Evolutionary conservation across 2,113 vertebrate genomes (phyloP).

Genomic region (Myiozetetes cayanensis): DNA sequence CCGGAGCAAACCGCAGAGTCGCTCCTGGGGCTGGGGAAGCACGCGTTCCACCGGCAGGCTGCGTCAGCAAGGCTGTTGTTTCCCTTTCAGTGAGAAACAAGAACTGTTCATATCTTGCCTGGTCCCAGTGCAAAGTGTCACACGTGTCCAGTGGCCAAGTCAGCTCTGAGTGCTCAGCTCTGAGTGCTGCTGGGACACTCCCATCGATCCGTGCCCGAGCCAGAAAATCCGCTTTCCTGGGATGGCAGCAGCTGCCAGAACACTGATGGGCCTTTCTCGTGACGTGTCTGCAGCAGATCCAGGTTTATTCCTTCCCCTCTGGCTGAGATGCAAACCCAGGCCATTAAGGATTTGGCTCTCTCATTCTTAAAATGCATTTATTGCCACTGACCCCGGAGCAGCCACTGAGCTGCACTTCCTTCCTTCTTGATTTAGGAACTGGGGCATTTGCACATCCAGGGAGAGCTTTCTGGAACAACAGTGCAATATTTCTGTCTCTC

Average conservation of each 20-base stretch:
- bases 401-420: fast-evolving
- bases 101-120: not conserved
- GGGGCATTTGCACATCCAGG: not conserved
- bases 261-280: not conserved
- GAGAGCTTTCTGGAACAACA: not conserved
- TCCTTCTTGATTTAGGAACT: not conserved
- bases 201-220: not conserved
- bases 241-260: not conserved
- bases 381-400: not conserved
- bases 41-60: not conserved
- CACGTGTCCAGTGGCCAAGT: fast-evolving
- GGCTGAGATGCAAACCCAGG: not conserved
- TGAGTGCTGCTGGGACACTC: not conserved
- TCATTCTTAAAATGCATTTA: not conserved
- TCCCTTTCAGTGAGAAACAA: not conserved
- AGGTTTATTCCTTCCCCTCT: not conserved
- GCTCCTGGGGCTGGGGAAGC: not conserved
- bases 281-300: not conserved
- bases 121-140: not conserved
- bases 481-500: not conserved
- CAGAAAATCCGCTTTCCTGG: not conserved
- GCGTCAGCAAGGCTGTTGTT: not conserved
- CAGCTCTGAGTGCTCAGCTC: not conserved
- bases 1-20: not conserved
- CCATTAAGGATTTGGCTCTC: not conserved